phyloP scores from a whole-genome alignment of 2,113 vertebrate species.

The Salminus brasiliensis region DNA sequence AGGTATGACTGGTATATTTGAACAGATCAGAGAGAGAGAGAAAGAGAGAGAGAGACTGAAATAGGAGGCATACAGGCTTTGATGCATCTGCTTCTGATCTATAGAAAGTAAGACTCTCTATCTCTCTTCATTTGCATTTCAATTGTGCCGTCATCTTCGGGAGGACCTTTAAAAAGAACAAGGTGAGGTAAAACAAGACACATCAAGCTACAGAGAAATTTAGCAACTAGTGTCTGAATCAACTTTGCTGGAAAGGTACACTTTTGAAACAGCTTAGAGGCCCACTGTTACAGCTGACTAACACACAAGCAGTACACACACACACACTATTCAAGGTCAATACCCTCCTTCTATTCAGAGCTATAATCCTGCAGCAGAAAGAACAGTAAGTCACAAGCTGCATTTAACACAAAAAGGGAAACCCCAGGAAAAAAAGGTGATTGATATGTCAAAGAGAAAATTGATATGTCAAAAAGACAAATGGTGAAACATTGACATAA shows the following conservation, averaged over 20 bases:
- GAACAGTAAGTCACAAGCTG: slow-evolving; percentile 10
- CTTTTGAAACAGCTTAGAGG: background rate
- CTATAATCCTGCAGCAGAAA: slow-evolving; percentile 10
- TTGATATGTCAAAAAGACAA: background rate
- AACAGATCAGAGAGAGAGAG: background rate
- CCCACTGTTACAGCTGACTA: background rate
- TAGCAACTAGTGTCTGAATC: background rate
- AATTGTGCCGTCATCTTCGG: background rate
- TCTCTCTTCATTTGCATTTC: slow-evolving; percentile 5
- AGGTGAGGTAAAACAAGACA: background rate
- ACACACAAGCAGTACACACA: background rate
- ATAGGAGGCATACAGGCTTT: background rate
- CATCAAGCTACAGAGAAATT: background rate
- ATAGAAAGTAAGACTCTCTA: background rate
- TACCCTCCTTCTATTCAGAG: background rate
- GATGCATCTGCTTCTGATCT: background rate
- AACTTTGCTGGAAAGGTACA: background rate
- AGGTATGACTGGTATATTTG: background rate
- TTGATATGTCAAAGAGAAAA: background rate
- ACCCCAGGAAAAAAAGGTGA: background rate
- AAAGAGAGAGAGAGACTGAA: background rate
- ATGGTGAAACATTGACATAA: background rate
- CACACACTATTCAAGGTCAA: slow-evolving; percentile 12
- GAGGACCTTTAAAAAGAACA: slow-evolving; percentile 1
- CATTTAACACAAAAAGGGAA: slow-evolving; percentile 8